phyloP scores from a whole-genome alignment of 1,140 invertebrate species.

The Euglossa dilemma region DNA sequence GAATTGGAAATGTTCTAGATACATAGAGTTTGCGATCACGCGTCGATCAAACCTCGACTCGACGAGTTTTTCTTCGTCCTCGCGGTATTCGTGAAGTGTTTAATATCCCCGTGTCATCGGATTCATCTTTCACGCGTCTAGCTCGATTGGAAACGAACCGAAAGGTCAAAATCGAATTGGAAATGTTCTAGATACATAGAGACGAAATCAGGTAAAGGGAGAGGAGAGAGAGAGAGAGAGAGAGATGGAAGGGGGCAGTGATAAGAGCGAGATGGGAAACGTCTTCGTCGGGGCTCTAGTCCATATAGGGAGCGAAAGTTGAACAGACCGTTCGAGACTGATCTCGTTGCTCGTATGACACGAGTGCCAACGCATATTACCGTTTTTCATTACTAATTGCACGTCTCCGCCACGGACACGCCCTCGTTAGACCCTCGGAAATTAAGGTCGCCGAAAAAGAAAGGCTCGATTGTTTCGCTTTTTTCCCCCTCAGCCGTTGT shows the following conservation, averaged over 20 bases:
- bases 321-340: constrained; percentile 65
- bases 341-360: constrained; percentile 64
- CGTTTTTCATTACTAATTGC: constrained; percentile 39
- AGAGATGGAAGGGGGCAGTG: constrained; percentile 23
- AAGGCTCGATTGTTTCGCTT: constrained; percentile 1
- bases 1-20: constrained; percentile 9
- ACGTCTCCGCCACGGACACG: constrained; percentile 14
- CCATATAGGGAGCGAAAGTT: constrained; percentile 82
- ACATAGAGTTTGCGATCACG: no score
- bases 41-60: no score
- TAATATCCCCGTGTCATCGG: no score
- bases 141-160: no score
- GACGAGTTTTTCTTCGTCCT: no score
- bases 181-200: constrained; percentile 8
- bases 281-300: constrained; percentile 69
- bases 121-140: no score
- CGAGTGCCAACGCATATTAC: constrained; percentile 52
- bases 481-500: no score
- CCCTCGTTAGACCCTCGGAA: constrained; percentile 6
- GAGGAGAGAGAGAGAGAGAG: no score
- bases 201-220: not conserved
- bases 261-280: constrained; percentile 63
- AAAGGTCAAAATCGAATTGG: constrained; percentile 20
- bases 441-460: constrained; percentile 34
- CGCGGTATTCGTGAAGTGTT: no score